phyloP scores from a whole-genome alignment of 2,888 invertebrate species.

The Trissolcus japonicus region DNA sequence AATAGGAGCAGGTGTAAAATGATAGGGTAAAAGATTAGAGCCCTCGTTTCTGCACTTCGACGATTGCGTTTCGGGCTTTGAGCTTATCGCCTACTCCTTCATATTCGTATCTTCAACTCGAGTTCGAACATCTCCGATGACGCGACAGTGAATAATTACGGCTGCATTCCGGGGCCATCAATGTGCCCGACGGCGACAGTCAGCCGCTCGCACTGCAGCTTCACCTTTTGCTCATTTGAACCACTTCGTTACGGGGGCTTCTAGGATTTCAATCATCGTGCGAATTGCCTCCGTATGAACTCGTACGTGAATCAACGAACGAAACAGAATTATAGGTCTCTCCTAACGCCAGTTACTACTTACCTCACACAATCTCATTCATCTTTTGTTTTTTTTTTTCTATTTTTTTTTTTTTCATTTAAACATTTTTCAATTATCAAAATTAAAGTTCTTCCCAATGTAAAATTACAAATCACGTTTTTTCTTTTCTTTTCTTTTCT shows the following conservation, averaged over 20 bases:
- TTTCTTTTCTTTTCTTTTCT: not conserved
- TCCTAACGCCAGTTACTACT: constrained; percentile 35
- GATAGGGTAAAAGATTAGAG: not conserved
- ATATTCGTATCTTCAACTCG: constrained; percentile 39
- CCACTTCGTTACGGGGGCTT: constrained; percentile 64
- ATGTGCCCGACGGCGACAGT: constrained; percentile 41
- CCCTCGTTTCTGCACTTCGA: not conserved
- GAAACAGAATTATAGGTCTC: constrained; percentile 60
- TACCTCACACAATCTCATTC: too few species aligned
- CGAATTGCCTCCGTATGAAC: constrained; percentile 40
- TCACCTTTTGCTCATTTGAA: constrained; percentile 66
- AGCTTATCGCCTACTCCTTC: constrained; percentile 39
- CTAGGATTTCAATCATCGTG: constrained; percentile 65
- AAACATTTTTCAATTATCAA: not conserved
- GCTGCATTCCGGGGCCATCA: constrained; percentile 53
- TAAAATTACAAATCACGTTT: not conserved
- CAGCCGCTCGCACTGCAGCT: constrained; percentile 49
- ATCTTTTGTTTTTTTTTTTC: too few species aligned
- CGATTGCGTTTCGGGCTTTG: constrained; percentile 45
- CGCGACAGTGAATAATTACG: constrained; percentile 60
- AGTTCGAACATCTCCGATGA: constrained; percentile 55
- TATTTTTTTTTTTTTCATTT: too few species aligned
- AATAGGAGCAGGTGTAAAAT: constrained; percentile 2
- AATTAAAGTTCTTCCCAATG: not conserved
- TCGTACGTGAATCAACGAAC: constrained; percentile 47